A percentile compares a stretch with the other conserved stretches of the same genome.
These are phyloP conservation scores for Oegoconia quadripuncta DNA, from an alignment of 2,888 invertebrate genomes.

Conservation along the genomic window DNA sequence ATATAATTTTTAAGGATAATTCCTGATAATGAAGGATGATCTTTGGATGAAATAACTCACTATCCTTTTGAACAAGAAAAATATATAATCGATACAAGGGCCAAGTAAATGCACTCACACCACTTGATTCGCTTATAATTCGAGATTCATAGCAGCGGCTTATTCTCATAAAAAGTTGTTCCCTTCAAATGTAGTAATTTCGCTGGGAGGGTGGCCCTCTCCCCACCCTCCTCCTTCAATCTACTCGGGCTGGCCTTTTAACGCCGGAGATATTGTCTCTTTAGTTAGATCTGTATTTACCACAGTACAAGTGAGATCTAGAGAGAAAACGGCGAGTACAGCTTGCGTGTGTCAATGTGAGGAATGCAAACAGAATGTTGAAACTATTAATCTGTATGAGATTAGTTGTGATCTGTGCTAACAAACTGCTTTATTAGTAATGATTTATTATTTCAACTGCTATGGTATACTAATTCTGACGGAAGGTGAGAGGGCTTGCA, in stretches of 20 bases:
- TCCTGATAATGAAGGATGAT: no score
- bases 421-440: neutral
- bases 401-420: neutral
- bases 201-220: constrained; percentile 55
- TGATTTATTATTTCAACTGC: no score
- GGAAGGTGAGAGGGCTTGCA: no score
- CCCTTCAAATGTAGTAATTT: constrained; percentile 79
- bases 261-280: constrained; percentile 77
- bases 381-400: neutral
- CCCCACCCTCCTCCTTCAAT: constrained; percentile 37
- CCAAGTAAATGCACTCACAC: constrained; percentile 34
- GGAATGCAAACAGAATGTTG: constrained; percentile 3
- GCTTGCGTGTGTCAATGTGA: constrained; percentile 7
- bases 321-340: constrained; percentile 34
- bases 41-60: no score
- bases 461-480: no score
- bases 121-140: constrained; percentile 68
- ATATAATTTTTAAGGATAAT: no score
- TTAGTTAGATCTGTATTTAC: constrained; percentile 75
- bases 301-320: constrained; percentile 48
- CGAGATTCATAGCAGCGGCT: constrained; percentile 74
- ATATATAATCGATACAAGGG: neutral
- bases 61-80: neutral
- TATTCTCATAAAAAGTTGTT: constrained; percentile 79
- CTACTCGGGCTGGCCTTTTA: constrained; percentile 73